A percentile compares a stretch with the other conserved stretches of the same genome.
phyloP scores from a whole-genome alignment of 2,113 vertebrate genomes.

The Muscicapa adusta region DNA sequence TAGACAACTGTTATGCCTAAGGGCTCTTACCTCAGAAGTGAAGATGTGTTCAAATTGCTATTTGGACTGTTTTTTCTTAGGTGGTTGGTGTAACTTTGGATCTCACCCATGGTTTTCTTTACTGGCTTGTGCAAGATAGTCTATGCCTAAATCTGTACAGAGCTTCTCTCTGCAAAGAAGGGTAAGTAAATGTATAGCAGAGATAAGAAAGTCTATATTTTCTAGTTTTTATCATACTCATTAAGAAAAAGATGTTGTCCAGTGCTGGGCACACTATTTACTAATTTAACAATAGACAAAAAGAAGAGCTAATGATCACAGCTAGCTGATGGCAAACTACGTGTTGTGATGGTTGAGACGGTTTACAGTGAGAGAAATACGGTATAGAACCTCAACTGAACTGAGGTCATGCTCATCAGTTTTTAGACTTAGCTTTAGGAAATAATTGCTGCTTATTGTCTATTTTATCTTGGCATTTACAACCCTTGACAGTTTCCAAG shows the following conservation, averaged over 20 bases:
- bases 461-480: neutral
- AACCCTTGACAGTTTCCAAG: neutral
- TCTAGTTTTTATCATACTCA: neutral
- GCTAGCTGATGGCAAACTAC: neutral
- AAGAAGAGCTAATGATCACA: neutral
- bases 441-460: neutral
- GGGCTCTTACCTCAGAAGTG: neutral
- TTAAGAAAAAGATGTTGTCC: neutral
- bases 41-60: neutral
- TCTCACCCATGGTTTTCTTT: constrained; percentile 61
- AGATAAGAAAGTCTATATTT: neutral
- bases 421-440: neutral
- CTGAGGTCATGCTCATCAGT: neutral
- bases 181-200: neutral
- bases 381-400: neutral
- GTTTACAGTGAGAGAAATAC: neutral
- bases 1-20: neutral
- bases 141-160: constrained; percentile 66
- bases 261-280: neutral
- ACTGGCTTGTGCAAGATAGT: constrained; percentile 75
- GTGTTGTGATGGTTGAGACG: neutral
- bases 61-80: constrained; percentile 33
- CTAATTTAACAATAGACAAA: neutral
- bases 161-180: constrained; percentile 35
- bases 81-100: constrained; percentile 73